Base-by-base conservation (phyloP, 2,888 invertebrate species). In the Melangyna quadrimaculata region DNA sequence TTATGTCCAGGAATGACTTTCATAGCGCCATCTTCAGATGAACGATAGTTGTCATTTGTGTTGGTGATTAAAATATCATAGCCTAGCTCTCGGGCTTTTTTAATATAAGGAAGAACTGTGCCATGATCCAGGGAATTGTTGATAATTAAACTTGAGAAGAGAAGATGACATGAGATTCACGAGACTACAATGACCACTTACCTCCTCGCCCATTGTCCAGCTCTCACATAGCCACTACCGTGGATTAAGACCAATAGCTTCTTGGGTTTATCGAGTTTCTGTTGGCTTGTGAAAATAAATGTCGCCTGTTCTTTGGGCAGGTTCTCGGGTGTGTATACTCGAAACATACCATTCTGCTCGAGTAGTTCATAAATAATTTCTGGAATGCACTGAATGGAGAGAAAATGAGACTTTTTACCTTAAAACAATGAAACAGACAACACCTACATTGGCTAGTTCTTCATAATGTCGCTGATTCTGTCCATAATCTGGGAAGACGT, bases 171-270 rank as follows among this genome's bases (percentile, higher is more conserved):
- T 0, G n/a, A 61, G 5, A 24, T n/a, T n/a, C 24, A 12, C 2
- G 19, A 22, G 7, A 3, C 2, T 4, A 19, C 6, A 14, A 14
- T 0, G 8, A 14, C 1, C 0, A 45, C 29, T 12, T 91, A 96
- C 96, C 95, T 95, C 90, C 96, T 93, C 32, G 96, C 95, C 96
- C 96, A 97, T 89, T 96, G 96, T 0, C 97, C 97, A 51, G 96
- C 96, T 70, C 95, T 93, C 0, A 97, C 96, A 37, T 94, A 96
- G 5, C 97, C 97, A 79, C 95, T 95, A 0, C 97, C 97, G 91
- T 97, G 96, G 55, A 97, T 95, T 9, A 97, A 91, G 14, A 97
- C 91, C 84, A 97, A 88, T 45, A 97, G 89, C 74, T 94, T 94
- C 87, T 93, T 93, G 7, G 94, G 93, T 86, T 94, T 94, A 1